Conservation (phyloP, 2,797 vertebrate species). For the Tadarida brasiliensis region DNA sequence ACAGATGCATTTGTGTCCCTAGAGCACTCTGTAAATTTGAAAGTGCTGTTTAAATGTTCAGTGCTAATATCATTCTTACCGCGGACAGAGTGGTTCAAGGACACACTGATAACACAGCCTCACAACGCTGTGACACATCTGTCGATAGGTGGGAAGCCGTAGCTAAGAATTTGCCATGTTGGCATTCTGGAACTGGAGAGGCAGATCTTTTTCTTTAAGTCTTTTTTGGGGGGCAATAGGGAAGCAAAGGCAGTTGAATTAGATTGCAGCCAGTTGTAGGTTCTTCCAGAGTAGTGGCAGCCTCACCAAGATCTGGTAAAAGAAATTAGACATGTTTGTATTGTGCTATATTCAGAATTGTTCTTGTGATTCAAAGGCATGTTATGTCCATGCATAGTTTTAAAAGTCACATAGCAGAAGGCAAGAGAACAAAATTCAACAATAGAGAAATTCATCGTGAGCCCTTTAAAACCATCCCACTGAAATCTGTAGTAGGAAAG, state of each 20-base stretch:
- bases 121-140: background rate
- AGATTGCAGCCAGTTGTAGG: background rate
- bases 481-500: background rate
- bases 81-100: background rate
- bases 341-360: background rate
- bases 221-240: background rate
- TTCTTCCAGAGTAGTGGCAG: background rate
- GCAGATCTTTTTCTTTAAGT: background rate
- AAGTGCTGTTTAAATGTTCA: background rate
- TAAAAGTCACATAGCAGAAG: conserved; percentile 22
- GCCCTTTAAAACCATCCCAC: background rate
- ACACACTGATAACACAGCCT: background rate
- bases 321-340: background rate
- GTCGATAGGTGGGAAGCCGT: background rate
- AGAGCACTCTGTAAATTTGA: background rate
- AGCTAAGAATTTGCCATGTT: background rate
- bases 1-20: background rate
- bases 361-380: background rate
- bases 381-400: background rate
- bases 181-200: background rate
- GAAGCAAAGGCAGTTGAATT: conserved; percentile 28
- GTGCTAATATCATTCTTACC: background rate
- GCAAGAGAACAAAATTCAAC: conserved; percentile 20
- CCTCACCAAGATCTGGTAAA: background rate
- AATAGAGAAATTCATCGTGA: background rate